Evolutionary conservation across 2,113 vertebrate species (phyloP), one percentile per base, ranked within the genome.

Genomic region (Daboia siamensis): DNA sequence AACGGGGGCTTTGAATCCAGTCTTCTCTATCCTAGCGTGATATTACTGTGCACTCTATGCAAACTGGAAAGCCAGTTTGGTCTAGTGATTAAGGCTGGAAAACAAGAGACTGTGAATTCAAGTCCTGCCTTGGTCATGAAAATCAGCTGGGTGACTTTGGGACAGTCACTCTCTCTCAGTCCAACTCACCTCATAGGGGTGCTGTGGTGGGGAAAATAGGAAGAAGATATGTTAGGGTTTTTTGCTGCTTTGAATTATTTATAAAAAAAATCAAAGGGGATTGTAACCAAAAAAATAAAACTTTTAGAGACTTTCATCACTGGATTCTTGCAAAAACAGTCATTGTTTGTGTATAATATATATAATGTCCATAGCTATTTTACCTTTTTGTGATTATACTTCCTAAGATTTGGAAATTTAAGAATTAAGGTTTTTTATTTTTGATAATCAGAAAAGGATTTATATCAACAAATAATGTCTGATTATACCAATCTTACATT

Each of bases 261-360:
- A 3, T 29, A 64, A 64, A 64, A 64, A 51, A 9, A 29, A 51
- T 15, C 9, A 48, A 51, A 10, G 3, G 85, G 10, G 26, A 86
- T 48, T 86, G 9, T 86, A 64, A 64, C 29, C 10, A 64, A 64
- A 64, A 51, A 10, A 64, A 29, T 10, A 29, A 11, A 29, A 64
- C 61, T 64, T 29, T 64, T 64, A 29, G 61, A 29, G 11, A 74
- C 13, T 33, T 74, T 74, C 64, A 33, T 33, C n/a, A 74, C n/a
- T 74, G 29, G 13, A 69, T n/a, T 69, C 64, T 29, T 33, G 29
- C 29, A 69, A 69, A 69, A 69, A 69, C 29, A 69, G 61, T n/a
- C 11, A n/a, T 69, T n/a, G 59, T 64, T 64, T 64, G 61, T 91
- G 95, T 89, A 59, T 51, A 94, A 92, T 17, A 3, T 1, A 87